Base-by-base conservation (phyloP, 2,113 vertebrate genomes). In the Paradoxurus hermaphroditus region DNA sequence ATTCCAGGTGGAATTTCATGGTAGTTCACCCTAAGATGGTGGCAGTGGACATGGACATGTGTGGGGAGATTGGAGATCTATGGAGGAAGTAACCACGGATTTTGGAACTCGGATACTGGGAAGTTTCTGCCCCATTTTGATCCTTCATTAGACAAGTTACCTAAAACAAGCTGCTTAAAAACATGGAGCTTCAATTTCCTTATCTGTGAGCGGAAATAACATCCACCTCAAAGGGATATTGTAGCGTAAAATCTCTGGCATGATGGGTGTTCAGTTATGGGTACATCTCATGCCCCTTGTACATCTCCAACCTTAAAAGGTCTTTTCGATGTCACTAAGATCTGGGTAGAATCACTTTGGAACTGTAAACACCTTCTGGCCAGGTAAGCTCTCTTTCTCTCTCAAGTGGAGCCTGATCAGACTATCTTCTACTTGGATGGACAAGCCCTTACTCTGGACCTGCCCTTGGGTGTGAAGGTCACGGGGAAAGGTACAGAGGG, bases 391-490 rank as follows among this genome's bases (percentile, higher is more conserved):
- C 0, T 53, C 68, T n/a, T n/a, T 56, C 4, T 59, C n/a, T 95
- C 16, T 31, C n/a, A 34, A 62, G 46, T 1, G 4, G 18, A 78
- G 34, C 9, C 46, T n/a, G 56, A 34, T 25, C 53, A 49, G 46
- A 39, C 53, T 7, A 0, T 83, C 68, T 92, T 75, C 73, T 39
- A 4, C 1, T 21, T 25, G 21, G 25, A 36, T 10, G 56, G 63
- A 53, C 77, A 49, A 44, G 41, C 16, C 83, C 46, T 75, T 44
- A 34, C 62, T 62, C 83, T 39, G 83, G 82, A 86, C 41, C 44
- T 92, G 39, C 27, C 12, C 51, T 68, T 67, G 81, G 46, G 70
- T 0, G 1, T 85, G 94, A 97, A 97, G 94, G 94, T 97, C 96
- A 93, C 0, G 1, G 68, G 67, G 41, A 93, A 56, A 90, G 56